A percentile compares a stretch with the other conserved stretches of the same genome.
These are phyloP conservation scores for Leptodactylus fuscus DNA, from an alignment of 2,113 vertebrate species.

Conservation along the genomic window DNA sequence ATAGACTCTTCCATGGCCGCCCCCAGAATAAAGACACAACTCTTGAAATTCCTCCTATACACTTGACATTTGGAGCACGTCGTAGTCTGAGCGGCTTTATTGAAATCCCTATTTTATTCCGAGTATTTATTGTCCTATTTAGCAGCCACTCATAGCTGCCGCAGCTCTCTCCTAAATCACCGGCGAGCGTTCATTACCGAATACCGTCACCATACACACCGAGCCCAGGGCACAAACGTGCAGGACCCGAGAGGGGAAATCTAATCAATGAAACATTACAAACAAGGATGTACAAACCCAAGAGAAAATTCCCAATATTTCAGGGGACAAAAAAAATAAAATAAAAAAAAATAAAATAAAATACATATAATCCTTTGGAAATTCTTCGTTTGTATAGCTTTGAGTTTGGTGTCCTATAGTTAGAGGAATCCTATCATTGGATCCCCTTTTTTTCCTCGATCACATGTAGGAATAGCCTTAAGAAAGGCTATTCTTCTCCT, in stretches of 20 bases:
- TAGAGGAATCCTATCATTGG: no score
- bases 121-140: neutral
- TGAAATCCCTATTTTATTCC: neutral
- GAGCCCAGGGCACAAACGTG: neutral
- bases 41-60: neutral
- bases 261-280: neutral
- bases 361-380: no score
- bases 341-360: no score
- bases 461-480: no score
- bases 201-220: neutral
- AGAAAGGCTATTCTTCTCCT: no score
- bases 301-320: neutral
- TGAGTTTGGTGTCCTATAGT: no score
- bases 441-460: no score
- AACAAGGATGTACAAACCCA: neutral
- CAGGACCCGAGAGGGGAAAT: neutral
- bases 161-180: neutral
- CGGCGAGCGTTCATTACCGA: neutral
- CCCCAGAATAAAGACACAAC: neutral
- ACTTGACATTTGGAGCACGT: neutral
- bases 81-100: neutral
- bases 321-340: no score
- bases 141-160: neutral
- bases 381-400: no score
- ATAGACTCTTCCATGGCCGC: neutral